Evolutionary conservation across 2,797 vertebrate genomes (phyloP).

Genomic region (Morelia viridis): DNA sequence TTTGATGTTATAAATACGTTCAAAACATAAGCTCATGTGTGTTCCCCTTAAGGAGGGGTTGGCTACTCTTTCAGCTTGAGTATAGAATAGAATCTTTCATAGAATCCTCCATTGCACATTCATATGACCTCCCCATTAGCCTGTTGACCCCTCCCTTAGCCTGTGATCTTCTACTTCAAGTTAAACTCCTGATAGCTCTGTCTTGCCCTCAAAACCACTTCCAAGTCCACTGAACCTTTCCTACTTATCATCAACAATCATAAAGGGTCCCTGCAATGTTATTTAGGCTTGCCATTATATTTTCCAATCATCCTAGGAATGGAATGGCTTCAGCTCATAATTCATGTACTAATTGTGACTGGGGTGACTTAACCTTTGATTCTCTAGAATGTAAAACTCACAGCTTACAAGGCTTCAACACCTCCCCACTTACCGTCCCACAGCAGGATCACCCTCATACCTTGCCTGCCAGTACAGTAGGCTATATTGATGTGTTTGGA

Average conservation of each 20-base stretch:
- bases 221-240: background rate
- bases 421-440: background rate
- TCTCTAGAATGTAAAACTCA: background rate
- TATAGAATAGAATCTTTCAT: background rate
- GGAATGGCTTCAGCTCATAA: background rate
- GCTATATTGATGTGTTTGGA: background rate
- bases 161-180: background rate
- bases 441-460: background rate
- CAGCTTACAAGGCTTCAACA: background rate
- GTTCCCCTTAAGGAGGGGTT: no score
- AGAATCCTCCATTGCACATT: background rate
- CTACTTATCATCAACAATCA: background rate
- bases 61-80: background rate
- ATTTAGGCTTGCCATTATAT: background rate
- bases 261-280: background rate
- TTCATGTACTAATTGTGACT: background rate
- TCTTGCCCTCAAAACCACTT: background rate
- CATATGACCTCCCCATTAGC: background rate
- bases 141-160: background rate
- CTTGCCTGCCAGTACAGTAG: background rate
- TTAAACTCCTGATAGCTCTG: background rate
- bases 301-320: background rate
- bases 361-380: background rate
- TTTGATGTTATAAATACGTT: no score
- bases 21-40: no score